A percentile compares a stretch with the other conserved stretches of the same genome.
phyloP scores from a whole-genome alignment of 2,113 vertebrate genomes.

The Loxodonta africana region DNA sequence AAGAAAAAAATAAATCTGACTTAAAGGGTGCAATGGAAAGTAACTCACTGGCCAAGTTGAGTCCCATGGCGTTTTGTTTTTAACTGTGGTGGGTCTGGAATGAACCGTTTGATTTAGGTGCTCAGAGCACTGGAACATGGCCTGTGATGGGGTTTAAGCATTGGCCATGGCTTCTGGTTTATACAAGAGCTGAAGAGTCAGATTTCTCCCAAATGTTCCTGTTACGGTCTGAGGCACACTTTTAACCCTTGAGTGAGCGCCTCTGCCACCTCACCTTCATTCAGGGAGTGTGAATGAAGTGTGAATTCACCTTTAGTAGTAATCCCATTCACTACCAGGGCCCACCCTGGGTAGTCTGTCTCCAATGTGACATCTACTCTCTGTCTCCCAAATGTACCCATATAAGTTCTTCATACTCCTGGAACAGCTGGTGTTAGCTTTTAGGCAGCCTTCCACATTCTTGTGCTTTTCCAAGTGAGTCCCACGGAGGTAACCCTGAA shows the following conservation, averaged over 20 bases:
- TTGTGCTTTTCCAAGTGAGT: background rate
- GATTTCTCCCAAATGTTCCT: background rate
- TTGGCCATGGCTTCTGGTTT: background rate
- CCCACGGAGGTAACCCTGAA: background rate
- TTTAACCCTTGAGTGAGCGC: background rate
- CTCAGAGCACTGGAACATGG: background rate
- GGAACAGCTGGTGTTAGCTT: background rate
- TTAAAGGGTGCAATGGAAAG: slow-evolving; percentile 34
- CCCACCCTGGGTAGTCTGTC: background rate
- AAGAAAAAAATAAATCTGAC: background rate
- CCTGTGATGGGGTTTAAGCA: background rate
- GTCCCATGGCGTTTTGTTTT: background rate
- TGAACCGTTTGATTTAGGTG: background rate
- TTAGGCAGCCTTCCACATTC: background rate
- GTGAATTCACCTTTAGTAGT: background rate
- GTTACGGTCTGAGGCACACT: background rate
- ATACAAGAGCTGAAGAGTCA: background rate
- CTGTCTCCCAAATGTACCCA: background rate
- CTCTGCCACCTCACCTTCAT: background rate
- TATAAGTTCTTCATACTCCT: background rate
- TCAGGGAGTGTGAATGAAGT: background rate
- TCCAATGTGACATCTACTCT: background rate
- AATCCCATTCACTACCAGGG: background rate
- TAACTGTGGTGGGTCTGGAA: background rate
- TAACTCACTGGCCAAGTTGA: background rate